Evolutionary conservation across 2,113 vertebrate species (phyloP).

Genomic region (Archilochus colubris): DNA sequence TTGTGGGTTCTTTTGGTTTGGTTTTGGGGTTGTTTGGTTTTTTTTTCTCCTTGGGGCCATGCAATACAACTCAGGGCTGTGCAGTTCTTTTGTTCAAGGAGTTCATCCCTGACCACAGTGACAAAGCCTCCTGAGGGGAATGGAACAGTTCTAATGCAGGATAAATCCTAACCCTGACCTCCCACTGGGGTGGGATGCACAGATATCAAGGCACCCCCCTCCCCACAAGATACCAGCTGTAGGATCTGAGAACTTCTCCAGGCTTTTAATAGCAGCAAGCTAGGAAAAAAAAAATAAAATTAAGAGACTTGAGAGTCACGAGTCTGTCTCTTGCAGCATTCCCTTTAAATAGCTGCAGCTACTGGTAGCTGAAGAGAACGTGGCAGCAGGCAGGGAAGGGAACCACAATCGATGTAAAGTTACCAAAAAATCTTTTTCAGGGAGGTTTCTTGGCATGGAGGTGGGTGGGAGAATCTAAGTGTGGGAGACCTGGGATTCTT

Average conservation of each 20-base stretch:
- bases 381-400: neutral
- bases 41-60: neutral
- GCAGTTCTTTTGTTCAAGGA: neutral
- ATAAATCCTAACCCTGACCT: no score
- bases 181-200: neutral
- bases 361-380: neutral
- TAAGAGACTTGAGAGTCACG: neutral
- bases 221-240: neutral
- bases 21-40: no score
- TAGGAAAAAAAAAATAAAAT: slow-evolving; percentile 19
- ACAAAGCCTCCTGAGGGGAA: neutral
- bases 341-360: neutral
- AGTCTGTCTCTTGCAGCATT: neutral
- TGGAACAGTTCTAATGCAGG: neutral
- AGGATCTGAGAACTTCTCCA: neutral
- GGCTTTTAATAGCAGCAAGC: neutral
- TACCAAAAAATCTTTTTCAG: neutral
- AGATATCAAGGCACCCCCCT: neutral
- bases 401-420: neutral
- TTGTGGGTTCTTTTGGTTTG: no score
- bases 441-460: neutral
- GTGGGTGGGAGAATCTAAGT: neutral
- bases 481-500: neutral
- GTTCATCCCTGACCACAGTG: neutral
- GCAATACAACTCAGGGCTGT: neutral